These are phyloP conservation scores for Coregonus sp. DNA, from an alignment of 2,797 vertebrate genomes.

Conservation along the genomic window DNA sequence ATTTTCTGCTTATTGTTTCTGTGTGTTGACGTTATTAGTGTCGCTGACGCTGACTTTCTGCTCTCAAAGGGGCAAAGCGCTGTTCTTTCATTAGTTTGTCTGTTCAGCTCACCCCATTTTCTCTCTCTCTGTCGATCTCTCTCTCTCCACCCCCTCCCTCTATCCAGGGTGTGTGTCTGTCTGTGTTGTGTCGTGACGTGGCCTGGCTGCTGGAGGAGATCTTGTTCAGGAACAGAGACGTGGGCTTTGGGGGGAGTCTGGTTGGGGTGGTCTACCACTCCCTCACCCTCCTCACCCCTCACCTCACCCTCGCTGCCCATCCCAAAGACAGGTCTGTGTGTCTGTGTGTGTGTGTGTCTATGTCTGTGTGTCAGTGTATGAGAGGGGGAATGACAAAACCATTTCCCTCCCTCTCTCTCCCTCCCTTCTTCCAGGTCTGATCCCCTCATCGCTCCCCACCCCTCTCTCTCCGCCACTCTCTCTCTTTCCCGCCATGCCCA, in stretches of 20 bases:
- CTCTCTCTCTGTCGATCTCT: no score
- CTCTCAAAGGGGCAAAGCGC: no score
- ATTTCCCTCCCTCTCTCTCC: neutral
- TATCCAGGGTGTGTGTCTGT: constrained; percentile 77
- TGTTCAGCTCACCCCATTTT: constrained; percentile 10
- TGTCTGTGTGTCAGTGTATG: neutral
- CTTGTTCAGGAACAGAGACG: constrained; percentile 62
- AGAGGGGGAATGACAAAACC: neutral
- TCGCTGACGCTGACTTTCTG: neutral
- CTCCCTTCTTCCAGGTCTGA: neutral
- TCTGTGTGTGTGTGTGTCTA: neutral
- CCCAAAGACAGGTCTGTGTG: constrained; percentile 13
- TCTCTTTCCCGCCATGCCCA: constrained; percentile 60
- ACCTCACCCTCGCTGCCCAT: constrained; percentile 64
- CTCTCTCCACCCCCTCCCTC: no score
- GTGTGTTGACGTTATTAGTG: neutral
- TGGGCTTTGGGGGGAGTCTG: constrained; percentile 83
- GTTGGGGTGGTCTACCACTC: constrained; percentile 65
- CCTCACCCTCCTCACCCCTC: constrained; percentile 73
- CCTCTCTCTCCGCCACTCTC: neutral
- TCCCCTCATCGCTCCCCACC: neutral
- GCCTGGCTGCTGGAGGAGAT: constrained; percentile 79
- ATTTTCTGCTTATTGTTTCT: neutral
- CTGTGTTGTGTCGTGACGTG: constrained; percentile 73
- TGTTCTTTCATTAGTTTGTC: neutral